phyloP scores from a whole-genome alignment of 2,113 vertebrate species.

The Callospermophilus lateralis region DNA sequence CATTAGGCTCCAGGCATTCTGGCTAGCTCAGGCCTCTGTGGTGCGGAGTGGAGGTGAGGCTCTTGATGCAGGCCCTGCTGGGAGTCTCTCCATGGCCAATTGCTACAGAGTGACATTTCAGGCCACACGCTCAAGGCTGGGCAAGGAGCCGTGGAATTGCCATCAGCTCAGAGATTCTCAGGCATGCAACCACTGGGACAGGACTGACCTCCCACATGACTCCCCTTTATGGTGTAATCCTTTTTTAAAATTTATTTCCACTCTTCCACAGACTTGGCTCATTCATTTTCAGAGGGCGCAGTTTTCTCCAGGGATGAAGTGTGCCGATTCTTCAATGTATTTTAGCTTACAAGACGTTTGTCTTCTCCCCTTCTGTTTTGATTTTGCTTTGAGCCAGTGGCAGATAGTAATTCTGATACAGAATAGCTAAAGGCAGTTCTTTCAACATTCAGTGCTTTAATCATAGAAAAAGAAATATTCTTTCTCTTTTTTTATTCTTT shows the following conservation, averaged over 20 bases:
- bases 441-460: conserved; percentile 5
- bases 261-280: not conserved
- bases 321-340: conserved; percentile 32
- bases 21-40: not conserved
- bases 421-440: not conserved
- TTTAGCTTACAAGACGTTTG: conserved; percentile 5
- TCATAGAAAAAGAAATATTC: conserved; percentile 14
- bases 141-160: not conserved
- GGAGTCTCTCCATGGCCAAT: not conserved
- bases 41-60: not conserved
- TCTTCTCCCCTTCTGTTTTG: conserved; percentile 43
- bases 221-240: not conserved
- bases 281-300: conserved; percentile 58
- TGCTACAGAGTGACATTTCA: not conserved
- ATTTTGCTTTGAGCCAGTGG: conserved; percentile 52
- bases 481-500: not conserved
- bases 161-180: not conserved
- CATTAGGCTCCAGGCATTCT: not conserved
- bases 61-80: not conserved
- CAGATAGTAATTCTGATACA: not conserved
- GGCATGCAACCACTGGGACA: not conserved
- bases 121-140: not conserved
- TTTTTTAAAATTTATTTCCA: not conserved
- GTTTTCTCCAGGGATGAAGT: conserved; percentile 42
- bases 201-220: not conserved